Conservation (phyloP, 2,113 vertebrate species). For the Prinia subflava region DNA sequence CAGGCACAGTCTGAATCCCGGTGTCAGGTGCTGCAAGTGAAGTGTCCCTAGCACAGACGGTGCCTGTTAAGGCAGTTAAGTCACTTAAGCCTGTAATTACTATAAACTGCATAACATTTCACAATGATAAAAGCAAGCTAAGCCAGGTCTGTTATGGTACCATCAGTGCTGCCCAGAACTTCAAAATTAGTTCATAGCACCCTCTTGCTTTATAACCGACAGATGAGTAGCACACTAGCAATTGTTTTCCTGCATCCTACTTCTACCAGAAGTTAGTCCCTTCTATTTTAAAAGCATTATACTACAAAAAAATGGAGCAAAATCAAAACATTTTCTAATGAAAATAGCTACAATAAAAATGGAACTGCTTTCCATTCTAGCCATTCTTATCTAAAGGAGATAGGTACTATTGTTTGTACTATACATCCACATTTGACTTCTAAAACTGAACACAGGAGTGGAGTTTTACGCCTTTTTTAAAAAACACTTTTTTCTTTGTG, state of each 20-base stretch:
- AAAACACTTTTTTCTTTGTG: background rate
- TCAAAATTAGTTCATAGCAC: background rate
- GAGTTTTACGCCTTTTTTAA: background rate
- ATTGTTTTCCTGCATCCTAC: background rate
- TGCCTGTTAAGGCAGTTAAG: too few relatives aligned
- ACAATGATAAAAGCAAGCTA: background rate
- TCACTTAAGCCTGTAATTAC: background rate
- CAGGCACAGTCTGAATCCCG: background rate
- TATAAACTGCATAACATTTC: background rate
- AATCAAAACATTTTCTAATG: background rate
- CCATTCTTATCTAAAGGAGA: background rate
- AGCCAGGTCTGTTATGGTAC: background rate
- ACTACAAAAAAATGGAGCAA: background rate
- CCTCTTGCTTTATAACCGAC: background rate
- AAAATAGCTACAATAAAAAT: background rate
- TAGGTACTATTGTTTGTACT: background rate
- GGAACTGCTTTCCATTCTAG: background rate
- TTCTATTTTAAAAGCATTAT: background rate
- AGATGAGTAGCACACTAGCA: background rate
- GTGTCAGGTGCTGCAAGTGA: accelerated
- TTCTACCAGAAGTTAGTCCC: background rate
- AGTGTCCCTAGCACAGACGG: background rate
- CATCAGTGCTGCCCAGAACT: background rate
- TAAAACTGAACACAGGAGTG: background rate
- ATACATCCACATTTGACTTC: background rate